Conservation (phyloP, 2,888 invertebrate genomes). For the Myathropa florea region DNA sequence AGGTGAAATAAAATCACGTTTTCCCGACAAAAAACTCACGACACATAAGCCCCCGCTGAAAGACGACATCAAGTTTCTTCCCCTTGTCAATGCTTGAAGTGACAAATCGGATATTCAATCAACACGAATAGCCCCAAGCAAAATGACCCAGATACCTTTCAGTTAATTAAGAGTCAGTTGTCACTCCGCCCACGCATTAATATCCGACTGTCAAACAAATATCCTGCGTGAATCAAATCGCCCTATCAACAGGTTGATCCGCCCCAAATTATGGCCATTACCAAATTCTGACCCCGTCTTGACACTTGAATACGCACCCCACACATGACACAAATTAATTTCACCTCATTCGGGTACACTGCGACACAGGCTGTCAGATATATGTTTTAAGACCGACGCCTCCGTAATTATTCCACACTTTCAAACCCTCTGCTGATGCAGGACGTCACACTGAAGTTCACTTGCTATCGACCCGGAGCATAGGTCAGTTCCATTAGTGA, state of each 20-base stretch:
- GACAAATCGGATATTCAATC: not conserved
- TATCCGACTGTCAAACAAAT: not conserved
- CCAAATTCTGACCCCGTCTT: not conserved
- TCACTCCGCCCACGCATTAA: not conserved
- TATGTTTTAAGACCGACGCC: conserved; percentile 6
- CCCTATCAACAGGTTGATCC: conserved; percentile 13
- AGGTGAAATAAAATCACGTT: too few relatives aligned
- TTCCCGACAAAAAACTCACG: too few relatives aligned
- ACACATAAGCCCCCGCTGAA: too few relatives aligned
- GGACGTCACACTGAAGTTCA: conserved; percentile 12
- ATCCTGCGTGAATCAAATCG: conserved; percentile 4
- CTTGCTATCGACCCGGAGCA: conserved; percentile 1
- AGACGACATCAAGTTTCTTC: not conserved
- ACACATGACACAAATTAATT: not conserved
- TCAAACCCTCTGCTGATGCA: not conserved
- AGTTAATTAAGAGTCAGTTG: not conserved
- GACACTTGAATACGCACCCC: not conserved
- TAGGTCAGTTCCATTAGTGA: conserved; percentile 23
- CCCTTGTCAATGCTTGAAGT: not conserved
- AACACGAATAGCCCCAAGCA: not conserved
- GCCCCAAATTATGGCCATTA: not conserved
- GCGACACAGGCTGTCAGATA: not conserved
- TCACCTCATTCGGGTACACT: not conserved
- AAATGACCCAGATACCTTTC: not conserved
- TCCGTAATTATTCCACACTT: conserved; percentile 14